Conservation (phyloP, 1,140 invertebrate genomes). For the Trachymyrmex cornetzi region DNA sequence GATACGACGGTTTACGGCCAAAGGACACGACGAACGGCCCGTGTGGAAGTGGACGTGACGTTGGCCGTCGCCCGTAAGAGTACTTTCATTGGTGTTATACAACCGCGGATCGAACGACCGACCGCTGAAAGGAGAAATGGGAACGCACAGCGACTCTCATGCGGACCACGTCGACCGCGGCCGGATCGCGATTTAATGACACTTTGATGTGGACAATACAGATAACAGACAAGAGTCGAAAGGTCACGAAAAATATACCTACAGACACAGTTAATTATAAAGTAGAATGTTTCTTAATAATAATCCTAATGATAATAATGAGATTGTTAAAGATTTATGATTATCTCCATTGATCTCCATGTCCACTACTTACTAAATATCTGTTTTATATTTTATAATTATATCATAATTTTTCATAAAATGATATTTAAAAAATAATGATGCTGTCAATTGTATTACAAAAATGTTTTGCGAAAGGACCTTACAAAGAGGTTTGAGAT, state of each 20-base stretch:
- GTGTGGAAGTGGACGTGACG: slow-evolving; percentile 66
- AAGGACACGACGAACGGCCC: slow-evolving; percentile 32
- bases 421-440: not conserved
- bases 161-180: not conserved
- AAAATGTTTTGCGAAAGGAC: not conserved
- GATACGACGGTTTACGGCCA: slow-evolving; percentile 60
- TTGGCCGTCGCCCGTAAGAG: slow-evolving; percentile 72
- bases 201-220: not conserved
- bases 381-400: not conserved
- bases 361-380: not conserved
- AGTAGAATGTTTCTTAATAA: not conserved
- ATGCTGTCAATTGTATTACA: not conserved
- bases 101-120: slow-evolving; percentile 79
- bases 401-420: not conserved
- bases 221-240: not conserved
- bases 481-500: not conserved
- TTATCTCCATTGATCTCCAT: not conserved
- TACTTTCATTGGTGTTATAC: slow-evolving; percentile 84
- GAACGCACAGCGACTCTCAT: slow-evolving; percentile 81
- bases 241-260: not conserved
- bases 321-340: slow-evolving; percentile 3
- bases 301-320: not conserved
- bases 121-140: slow-evolving; percentile 81
- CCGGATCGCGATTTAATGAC: not conserved
- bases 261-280: not conserved